Evolutionary conservation across 2,797 vertebrate genomes (phyloP).

Genomic region (Serranus cabrilla): DNA sequence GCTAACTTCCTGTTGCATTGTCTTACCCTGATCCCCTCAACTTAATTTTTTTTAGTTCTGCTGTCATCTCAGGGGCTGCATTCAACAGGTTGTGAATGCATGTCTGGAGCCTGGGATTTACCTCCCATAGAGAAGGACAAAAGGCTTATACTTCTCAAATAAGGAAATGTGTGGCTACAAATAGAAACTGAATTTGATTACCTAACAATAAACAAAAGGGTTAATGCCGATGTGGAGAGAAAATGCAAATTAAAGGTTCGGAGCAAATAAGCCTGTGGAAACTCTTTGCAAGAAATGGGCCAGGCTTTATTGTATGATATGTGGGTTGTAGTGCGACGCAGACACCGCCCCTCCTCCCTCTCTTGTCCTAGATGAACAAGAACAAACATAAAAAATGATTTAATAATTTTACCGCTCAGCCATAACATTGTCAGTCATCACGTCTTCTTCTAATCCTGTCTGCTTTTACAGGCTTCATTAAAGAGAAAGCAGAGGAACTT

Average conservation of each 20-base stretch:
- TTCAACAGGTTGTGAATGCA: conserved; percentile 50
- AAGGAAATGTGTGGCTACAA: conserved; percentile 9
- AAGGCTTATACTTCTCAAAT: background rate
- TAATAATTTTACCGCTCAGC: conserved; percentile 31
- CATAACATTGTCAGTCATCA: conserved; percentile 45
- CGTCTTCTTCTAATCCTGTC: conserved; percentile 29
- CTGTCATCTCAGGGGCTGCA: conserved; percentile 12
- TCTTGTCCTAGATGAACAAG: conserved; percentile 55
- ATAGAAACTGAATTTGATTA: conserved; percentile 9
- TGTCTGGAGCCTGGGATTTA: background rate
- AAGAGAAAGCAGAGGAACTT: conserved; percentile 29
- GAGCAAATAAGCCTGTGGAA: conserved; percentile 17
- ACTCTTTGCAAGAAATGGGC: conserved; percentile 10
- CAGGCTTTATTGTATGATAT: conserved; percentile 26
- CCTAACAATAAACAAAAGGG: background rate
- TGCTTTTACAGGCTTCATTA: conserved; percentile 48
- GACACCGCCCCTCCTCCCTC: conserved; percentile 5
- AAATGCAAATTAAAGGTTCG: conserved; percentile 32
- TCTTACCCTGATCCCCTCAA: conserved; percentile 16
- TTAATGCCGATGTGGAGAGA: background rate
- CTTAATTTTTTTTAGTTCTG: conserved; percentile 34
- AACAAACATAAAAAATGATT: conserved; percentile 44
- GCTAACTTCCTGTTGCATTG: conserved; percentile 40
- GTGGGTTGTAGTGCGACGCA: conserved; percentile 17
- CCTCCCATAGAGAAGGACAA: background rate